These are phyloP conservation scores for Atlantisia rogersi DNA, from an alignment of 2,113 vertebrate species.

Conservation along the genomic window DNA sequence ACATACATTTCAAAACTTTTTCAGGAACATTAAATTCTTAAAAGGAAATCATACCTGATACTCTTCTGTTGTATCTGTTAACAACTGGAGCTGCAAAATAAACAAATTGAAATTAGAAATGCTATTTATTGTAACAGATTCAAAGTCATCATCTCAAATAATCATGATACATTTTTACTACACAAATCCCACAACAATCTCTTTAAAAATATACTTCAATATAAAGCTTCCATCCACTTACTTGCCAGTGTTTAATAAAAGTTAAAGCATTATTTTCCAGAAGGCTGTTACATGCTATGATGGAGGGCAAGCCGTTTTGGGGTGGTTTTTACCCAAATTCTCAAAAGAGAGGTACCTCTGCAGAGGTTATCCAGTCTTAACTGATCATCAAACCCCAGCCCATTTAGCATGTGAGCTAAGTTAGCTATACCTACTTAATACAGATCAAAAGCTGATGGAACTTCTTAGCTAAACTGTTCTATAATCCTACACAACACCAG, in stretches of 20 bases:
- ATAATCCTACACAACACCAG: neutral
- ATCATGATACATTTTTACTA: neutral
- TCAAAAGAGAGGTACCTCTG: neutral
- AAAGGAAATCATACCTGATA: conserved; percentile 86
- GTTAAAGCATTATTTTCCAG: neutral
- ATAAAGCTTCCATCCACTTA: neutral
- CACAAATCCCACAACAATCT: neutral
- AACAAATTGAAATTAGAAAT: conserved; percentile 11
- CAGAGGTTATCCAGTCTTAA: neutral
- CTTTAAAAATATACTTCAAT: neutral
- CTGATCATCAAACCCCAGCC: neutral
- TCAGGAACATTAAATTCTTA: neutral
- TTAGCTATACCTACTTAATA: neutral
- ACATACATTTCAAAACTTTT: neutral
- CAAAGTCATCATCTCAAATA: neutral
- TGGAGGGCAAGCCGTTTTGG: neutral
- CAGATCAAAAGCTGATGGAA: neutral
- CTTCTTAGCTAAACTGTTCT: neutral
- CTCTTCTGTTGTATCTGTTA: conserved; percentile 91
- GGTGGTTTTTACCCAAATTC: neutral
- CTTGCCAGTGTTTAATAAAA: neutral
- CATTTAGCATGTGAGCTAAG: neutral
- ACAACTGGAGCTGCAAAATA: conserved; percentile 86
- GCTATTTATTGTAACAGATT: neutral
- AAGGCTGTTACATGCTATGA: neutral